phyloP scores from a whole-genome alignment of 2,888 invertebrate genomes.

The Xestoiulus laeticollis region DNA sequence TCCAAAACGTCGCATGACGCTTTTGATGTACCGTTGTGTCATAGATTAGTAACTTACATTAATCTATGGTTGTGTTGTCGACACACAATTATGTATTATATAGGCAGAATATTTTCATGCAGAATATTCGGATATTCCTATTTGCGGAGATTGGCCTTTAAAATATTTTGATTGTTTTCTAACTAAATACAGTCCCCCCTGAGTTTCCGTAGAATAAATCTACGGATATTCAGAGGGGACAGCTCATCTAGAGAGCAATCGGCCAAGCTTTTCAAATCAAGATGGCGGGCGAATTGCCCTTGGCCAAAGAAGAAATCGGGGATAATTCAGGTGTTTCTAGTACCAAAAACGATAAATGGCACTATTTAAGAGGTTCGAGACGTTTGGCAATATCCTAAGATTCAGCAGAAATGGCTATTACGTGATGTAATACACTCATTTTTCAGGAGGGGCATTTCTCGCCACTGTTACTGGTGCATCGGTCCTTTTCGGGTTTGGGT shows the following conservation, averaged over 20 bases:
- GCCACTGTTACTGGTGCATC: constrained; percentile 80
- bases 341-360: background rate
- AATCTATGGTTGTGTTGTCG: too few relatives aligned
- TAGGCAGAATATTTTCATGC: too few relatives aligned
- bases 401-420: background rate
- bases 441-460: constrained; percentile 76
- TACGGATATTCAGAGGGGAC: too few relatives aligned
- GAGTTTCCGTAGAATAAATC: too few relatives aligned
- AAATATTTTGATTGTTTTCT: too few relatives aligned
- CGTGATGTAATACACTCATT: background rate
- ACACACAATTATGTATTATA: too few relatives aligned
- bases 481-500: constrained; percentile 81
- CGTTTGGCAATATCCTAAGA: background rate
- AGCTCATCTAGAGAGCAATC: background rate
- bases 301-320: background rate
- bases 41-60: too few relatives aligned
- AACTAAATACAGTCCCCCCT: too few relatives aligned
- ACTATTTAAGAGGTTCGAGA: background rate
- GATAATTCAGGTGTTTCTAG: background rate
- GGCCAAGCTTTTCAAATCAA: background rate
- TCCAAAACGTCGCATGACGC: too few relatives aligned
- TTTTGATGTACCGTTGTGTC: too few relatives aligned
- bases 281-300: background rate
- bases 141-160: too few relatives aligned
- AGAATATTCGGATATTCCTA: too few relatives aligned